phyloP scores from a whole-genome alignment of 2,888 invertebrate genomes.

The Deroplatys truncata region DNA sequence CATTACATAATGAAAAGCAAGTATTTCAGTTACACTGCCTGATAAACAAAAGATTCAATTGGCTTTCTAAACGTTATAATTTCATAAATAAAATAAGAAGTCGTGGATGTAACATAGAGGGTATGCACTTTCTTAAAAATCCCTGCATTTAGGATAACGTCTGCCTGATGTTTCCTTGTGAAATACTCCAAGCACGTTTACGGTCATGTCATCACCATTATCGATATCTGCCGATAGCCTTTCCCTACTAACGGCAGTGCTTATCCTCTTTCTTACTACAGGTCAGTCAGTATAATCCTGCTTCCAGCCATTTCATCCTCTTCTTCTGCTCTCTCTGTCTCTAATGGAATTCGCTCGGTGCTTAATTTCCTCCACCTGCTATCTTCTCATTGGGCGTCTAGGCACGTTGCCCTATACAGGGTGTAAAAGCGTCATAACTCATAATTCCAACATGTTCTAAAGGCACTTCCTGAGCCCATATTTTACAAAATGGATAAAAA shows the following conservation, averaged over 20 bases:
- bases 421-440: neutral
- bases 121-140: too few species aligned
- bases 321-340: neutral
- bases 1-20: too few species aligned
- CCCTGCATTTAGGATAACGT: too few species aligned
- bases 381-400: neutral
- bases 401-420: neutral
- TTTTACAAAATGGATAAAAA: too few species aligned
- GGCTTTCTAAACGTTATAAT: too few species aligned
- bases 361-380: neutral
- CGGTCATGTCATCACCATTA: neutral
- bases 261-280: neutral
- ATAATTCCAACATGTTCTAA: too few species aligned
- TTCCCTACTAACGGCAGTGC: neutral
- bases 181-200: neutral
- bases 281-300: neutral
- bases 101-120: too few species aligned
- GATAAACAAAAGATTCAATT: too few species aligned
- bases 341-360: neutral
- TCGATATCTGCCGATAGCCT: neutral
- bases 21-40: too few species aligned
- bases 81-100: too few species aligned
- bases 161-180: too few species aligned
- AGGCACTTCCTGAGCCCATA: too few species aligned
- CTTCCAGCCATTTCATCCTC: neutral